phyloP scores from a whole-genome alignment of 1,140 invertebrate genomes.

The Myzus persicae region DNA sequence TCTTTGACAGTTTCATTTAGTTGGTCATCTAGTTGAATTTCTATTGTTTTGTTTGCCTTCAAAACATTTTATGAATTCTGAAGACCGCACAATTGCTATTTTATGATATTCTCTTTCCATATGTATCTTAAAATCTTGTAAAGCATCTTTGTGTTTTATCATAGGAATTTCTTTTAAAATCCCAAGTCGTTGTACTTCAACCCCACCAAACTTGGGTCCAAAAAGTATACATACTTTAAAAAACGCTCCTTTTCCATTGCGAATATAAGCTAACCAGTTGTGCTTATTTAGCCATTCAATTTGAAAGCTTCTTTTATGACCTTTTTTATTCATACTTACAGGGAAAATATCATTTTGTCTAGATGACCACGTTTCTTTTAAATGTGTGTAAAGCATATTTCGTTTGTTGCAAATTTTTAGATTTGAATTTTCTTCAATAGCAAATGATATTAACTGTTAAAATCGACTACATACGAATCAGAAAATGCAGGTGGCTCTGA shows the following conservation, averaged over 20 bases:
- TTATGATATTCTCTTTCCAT: constrained; percentile 8
- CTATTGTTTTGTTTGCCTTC: too few relatives aligned
- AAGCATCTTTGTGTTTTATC: not conserved
- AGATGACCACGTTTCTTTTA: too few relatives aligned
- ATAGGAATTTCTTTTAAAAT: not conserved
- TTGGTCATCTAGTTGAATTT: too few relatives aligned
- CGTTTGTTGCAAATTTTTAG: not conserved
- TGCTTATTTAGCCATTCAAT: too few relatives aligned
- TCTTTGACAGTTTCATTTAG: too few relatives aligned
- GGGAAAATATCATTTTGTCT: too few relatives aligned
- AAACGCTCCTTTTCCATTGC: not conserved
- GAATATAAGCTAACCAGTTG: not conserved
- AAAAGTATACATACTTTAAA: not conserved
- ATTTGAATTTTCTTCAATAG: not conserved
- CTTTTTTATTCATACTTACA: too few relatives aligned
- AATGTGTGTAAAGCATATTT: too few relatives aligned
- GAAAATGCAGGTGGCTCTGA: not conserved
- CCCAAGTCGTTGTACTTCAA: not conserved
- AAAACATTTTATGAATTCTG: not conserved
- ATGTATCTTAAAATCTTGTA: not conserved
- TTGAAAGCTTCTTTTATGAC: too few relatives aligned
- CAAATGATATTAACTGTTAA: not conserved
- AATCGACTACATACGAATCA: too few relatives aligned
- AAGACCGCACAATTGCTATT: not conserved
- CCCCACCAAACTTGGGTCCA: not conserved